Conservation (phyloP, 2,888 invertebrate genomes). For the Eupithecia dodoneata region DNA sequence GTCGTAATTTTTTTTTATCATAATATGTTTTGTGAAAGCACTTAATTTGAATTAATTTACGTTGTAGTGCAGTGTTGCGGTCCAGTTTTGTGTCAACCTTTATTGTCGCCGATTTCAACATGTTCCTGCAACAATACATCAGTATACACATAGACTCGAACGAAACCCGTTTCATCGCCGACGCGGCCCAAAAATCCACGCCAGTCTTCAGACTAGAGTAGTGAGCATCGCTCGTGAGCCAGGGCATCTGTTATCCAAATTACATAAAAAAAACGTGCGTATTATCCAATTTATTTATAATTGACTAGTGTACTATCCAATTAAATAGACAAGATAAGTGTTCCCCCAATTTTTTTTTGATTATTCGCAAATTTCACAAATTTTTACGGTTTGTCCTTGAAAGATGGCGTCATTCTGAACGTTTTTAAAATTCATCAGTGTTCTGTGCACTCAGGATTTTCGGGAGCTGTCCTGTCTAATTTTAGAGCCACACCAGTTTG, state of each 20-base stretch:
- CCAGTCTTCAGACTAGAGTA: neutral
- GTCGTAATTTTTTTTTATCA: no score
- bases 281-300: neutral
- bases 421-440: constrained; percentile 9
- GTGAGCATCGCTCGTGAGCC: constrained; percentile 1
- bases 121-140: neutral
- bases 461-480: neutral
- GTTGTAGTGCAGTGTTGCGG: neutral
- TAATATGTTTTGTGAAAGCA: no score
- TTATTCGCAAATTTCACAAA: neutral
- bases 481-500: constrained; percentile 3
- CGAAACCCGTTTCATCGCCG: constrained; percentile 4
- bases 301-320: neutral
- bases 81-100: neutral
- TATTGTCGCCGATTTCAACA: neutral
- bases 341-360: neutral
- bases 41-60: neutral
- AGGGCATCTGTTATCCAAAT: neutral
- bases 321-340: neutral
- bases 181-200: neutral
- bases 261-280: neutral
- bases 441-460: neutral
- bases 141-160: neutral
- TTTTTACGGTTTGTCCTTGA: neutral
- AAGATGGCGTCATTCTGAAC: constrained; percentile 2